Conservation (phyloP, 2,888 invertebrate species). For the Drosophila kuntzei region DNA sequence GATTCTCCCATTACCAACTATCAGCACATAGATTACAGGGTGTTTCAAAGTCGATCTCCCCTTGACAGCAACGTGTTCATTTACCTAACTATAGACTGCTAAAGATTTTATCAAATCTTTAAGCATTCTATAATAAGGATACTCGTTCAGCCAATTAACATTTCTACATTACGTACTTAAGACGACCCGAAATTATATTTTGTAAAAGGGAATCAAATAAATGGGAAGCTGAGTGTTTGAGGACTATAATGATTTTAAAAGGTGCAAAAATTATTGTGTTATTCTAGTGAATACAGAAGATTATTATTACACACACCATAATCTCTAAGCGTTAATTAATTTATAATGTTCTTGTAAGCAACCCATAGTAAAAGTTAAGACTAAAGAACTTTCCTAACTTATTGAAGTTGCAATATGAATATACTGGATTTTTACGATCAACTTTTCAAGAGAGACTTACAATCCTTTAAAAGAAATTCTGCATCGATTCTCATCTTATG, state of each 20-base stretch:
- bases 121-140: neutral
- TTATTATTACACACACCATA: neutral
- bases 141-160: neutral
- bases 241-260: neutral
- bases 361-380: no score
- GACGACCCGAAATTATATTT: neutral
- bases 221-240: neutral
- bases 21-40: neutral
- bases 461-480: no score
- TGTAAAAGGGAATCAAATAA: neutral
- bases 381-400: no score
- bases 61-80: neutral
- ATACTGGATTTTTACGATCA: no score
- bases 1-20: neutral
- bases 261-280: neutral
- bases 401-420: no score
- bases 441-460: no score
- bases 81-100: neutral
- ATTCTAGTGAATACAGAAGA: neutral
- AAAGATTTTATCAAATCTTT: neutral
- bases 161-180: no score
- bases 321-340: neutral
- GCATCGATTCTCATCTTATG: no score
- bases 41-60: neutral
- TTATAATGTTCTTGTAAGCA: no score